A percentile compares a stretch with the other conserved stretches of the same genome.
Conservation (phyloP, 23 tunicate species). For the Trididemnum nubilum region DNA sequence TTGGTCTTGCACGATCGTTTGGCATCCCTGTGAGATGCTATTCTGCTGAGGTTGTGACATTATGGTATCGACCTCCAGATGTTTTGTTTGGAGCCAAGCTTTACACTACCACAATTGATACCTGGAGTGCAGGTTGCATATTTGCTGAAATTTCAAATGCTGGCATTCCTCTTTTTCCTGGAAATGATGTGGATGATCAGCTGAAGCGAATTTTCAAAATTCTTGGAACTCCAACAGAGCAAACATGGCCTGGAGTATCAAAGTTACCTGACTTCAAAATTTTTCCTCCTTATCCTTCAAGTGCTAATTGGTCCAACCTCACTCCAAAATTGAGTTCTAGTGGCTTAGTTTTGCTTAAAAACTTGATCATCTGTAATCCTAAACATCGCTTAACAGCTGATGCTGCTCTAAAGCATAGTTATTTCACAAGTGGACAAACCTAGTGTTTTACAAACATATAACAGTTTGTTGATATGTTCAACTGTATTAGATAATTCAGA, state of each 20-base stretch:
- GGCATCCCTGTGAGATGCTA: conserved; percentile 96
- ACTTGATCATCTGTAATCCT: conserved; percentile 77
- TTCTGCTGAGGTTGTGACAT: conserved; percentile 97
- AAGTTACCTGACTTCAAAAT: conserved; percentile 92
- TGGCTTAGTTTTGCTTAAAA: conserved; percentile 73
- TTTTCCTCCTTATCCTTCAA: conserved; percentile 81
- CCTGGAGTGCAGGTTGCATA: conserved; percentile 98
- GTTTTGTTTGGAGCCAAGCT: conserved; percentile 91
- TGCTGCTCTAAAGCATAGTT: conserved; percentile 76
- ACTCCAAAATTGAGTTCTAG: conserved; percentile 63
- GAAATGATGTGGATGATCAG: conserved; percentile 95
- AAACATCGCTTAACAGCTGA: conserved; percentile 71
- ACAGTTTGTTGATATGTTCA: no score
- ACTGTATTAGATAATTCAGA: no score
- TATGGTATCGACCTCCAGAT: conserved; percentile 99
- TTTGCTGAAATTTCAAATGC: conserved; percentile 98
- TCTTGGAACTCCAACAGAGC: conserved; percentile 92
- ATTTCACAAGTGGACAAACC: no score
- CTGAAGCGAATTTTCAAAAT: conserved; percentile 76
- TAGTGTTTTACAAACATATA: no score
- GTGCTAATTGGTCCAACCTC: conserved; percentile 62
- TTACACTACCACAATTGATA: conserved; percentile 89
- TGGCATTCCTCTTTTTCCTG: conserved; percentile 96
- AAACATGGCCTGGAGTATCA: conserved; percentile 84
- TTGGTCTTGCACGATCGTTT: conserved; percentile 94